phyloP scores from a whole-genome alignment of 2,797 vertebrate genomes.

The Rhinoraja longicauda region DNA sequence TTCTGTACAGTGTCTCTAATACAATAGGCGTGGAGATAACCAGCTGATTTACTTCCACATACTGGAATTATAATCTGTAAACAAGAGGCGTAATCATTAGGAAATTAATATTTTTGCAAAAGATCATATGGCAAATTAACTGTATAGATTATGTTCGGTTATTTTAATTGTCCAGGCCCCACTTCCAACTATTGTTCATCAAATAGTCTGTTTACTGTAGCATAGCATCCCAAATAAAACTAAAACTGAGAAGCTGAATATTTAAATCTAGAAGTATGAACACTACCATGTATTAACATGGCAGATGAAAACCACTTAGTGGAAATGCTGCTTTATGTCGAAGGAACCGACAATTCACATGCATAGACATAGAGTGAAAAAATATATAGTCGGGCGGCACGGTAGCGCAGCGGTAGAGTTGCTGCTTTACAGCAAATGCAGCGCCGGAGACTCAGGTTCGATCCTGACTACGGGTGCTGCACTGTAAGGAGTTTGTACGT shows the following conservation, averaged over 20 bases:
- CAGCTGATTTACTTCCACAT: constrained; percentile 62
- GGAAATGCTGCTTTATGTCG: not conserved
- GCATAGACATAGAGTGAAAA: not conserved
- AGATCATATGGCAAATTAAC: not conserved
- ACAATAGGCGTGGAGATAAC: constrained; percentile 61
- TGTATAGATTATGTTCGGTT: not conserved
- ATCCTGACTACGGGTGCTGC: too few relatives aligned
- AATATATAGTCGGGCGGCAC: too few relatives aligned
- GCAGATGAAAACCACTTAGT: not conserved
- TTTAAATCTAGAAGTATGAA: not conserved
- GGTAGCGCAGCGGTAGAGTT: too few relatives aligned
- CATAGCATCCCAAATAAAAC: not conserved
- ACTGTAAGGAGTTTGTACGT: too few relatives aligned
- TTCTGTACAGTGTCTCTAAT: constrained; percentile 55
- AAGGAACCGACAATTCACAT: not conserved
- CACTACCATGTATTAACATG: not conserved
- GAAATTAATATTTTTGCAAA: too few relatives aligned
- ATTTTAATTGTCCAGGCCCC: not conserved
- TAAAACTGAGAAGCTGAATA: not conserved
- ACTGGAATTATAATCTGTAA: constrained; percentile 78
- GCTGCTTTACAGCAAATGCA: too few relatives aligned
- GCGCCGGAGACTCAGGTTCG: too few relatives aligned
- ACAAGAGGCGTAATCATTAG: not conserved
- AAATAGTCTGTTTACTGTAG: not conserved
- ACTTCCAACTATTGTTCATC: not conserved